A percentile compares a stretch with the other conserved stretches of the same genome.
phyloP scores from a whole-genome alignment of 1,140 invertebrate species.

The Pectinophora gossypiella region DNA sequence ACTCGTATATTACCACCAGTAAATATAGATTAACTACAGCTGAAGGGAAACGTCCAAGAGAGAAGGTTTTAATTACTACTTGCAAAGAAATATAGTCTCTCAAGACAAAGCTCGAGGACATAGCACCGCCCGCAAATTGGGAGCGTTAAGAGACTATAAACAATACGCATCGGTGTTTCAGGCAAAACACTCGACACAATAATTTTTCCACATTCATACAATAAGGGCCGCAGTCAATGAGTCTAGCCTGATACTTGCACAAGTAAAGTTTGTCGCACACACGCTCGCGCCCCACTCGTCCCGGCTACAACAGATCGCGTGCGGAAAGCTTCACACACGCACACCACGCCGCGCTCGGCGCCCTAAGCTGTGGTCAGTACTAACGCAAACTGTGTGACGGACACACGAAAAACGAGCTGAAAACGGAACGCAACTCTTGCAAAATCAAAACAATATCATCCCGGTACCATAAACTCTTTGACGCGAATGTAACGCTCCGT shows the following conservation, averaged over 20 bases:
- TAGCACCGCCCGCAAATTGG: slow-evolving; percentile 62
- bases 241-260: slow-evolving; percentile 68
- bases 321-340: slow-evolving; percentile 70
- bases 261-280: slow-evolving; percentile 62
- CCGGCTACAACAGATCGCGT: slow-evolving; percentile 65
- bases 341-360: slow-evolving; percentile 61
- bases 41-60: not conserved
- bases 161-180: slow-evolving; percentile 64
- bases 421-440: slow-evolving; percentile 58
- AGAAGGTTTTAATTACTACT: slow-evolving; percentile 55
- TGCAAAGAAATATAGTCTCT: slow-evolving; percentile 54
- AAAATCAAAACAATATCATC: slow-evolving; percentile 40
- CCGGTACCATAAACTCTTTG: slow-evolving; percentile 13
- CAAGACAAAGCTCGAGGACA: slow-evolving; percentile 52
- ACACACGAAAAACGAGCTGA: slow-evolving; percentile 72
- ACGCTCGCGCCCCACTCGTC: slow-evolving; percentile 59
- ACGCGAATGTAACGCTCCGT: slow-evolving; percentile 14
- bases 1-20: not conserved
- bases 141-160: slow-evolving; percentile 58
- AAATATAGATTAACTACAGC: not conserved
- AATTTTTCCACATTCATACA: slow-evolving; percentile 76
- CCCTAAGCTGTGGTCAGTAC: slow-evolving; percentile 74
- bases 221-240: slow-evolving; percentile 74
- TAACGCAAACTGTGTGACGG: slow-evolving; percentile 73
- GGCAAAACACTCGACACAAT: slow-evolving; percentile 69